Evolutionary conservation across 2,113 vertebrate genomes (phyloP).

Genomic region (Hippocampus zosterae): DNA sequence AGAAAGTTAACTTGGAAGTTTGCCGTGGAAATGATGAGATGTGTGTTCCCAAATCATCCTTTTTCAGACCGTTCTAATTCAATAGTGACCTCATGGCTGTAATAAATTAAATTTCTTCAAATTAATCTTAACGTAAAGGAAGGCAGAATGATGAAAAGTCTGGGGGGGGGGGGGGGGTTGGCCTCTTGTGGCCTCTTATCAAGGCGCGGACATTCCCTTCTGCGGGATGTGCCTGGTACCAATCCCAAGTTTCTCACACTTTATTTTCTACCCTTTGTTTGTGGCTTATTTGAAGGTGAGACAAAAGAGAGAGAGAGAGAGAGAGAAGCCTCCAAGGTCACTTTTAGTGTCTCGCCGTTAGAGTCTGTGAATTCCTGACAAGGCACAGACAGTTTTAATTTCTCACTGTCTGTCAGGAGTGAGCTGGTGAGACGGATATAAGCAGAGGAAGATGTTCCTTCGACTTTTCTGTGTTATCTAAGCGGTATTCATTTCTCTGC

Average conservation of each 20-base stretch:
- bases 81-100: not conserved
- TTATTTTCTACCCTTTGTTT: slow-evolving; percentile 42
- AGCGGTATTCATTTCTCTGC: slow-evolving; percentile 53
- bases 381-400: slow-evolving; percentile 62
- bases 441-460: slow-evolving; percentile 59
- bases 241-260: slow-evolving; percentile 38
- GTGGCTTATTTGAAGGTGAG: slow-evolving; percentile 29
- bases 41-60: not conserved
- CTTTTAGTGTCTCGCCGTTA: slow-evolving; percentile 50
- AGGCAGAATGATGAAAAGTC: not conserved
- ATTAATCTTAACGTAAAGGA: not conserved
- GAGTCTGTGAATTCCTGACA: slow-evolving; percentile 62
- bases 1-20: not conserved
- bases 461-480: slow-evolving; percentile 54
- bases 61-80: not conserved
- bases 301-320: slow-evolving; percentile 1
- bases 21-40: not conserved
- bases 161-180: too few species aligned
- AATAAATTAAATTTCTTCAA: not conserved
- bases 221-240: slow-evolving; percentile 35
- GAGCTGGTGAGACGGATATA: slow-evolving; percentile 52
- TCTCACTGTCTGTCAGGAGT: slow-evolving; percentile 57
- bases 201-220: slow-evolving; percentile 31
- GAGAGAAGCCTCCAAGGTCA: slow-evolving; percentile 56
- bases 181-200: slow-evolving; percentile 12